These are phyloP conservation scores for Cettia cetti DNA, from an alignment of 2,113 vertebrate genomes.

Conservation along the genomic window DNA sequence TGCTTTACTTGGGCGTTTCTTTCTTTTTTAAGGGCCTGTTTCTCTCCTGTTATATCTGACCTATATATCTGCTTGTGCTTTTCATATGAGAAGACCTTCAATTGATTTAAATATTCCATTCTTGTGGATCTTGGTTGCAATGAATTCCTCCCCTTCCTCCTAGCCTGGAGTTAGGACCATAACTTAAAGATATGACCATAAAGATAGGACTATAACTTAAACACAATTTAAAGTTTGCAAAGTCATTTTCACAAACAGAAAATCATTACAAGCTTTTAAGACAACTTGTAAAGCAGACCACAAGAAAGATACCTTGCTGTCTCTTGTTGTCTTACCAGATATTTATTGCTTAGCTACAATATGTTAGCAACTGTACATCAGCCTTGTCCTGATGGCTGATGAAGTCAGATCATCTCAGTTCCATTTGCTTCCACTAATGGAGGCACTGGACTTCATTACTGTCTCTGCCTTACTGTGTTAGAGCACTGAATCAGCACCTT, in stretches of 20 bases:
- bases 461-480: not conserved
- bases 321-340: not conserved
- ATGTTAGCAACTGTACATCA: not conserved
- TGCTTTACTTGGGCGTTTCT: not conserved
- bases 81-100: not conserved
- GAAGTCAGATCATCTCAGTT: not conserved
- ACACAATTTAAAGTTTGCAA: not conserved
- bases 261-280: not conserved
- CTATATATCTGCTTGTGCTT: not conserved
- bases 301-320: not conserved
- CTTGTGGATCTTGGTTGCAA: not conserved
- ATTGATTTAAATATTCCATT: not conserved
- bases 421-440: not conserved
- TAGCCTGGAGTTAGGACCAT: not conserved
- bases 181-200: not conserved
- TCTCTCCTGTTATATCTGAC: not conserved
- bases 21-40: not conserved
- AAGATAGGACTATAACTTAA: not conserved
- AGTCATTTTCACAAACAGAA: not conserved
- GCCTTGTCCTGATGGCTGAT: not conserved
- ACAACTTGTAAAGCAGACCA: not conserved
- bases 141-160: not conserved
- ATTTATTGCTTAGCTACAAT: not conserved
- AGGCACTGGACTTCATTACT: not conserved
- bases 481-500: not conserved